Evolutionary conservation across 2,888 invertebrate species (phyloP).

Genomic region (Stramonita haemastoma): DNA sequence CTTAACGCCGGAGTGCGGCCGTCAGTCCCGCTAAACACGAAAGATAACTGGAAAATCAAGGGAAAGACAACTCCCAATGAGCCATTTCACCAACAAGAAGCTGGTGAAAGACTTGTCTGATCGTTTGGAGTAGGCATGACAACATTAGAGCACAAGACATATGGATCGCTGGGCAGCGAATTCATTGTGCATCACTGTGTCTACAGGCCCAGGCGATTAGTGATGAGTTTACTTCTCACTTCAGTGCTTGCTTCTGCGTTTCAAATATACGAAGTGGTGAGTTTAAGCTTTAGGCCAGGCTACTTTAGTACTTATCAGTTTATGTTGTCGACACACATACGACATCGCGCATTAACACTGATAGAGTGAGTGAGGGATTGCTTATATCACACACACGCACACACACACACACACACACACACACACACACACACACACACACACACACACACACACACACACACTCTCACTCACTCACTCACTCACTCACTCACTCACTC

Average conservation of each 20-base stretch:
- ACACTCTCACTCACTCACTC: too few relatives aligned
- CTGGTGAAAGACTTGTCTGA: not conserved
- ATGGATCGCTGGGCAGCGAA: conserved; percentile 29
- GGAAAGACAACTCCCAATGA: not conserved
- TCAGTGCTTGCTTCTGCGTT: not conserved
- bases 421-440: not conserved
- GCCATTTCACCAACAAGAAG: not conserved
- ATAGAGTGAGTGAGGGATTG: too few relatives aligned
- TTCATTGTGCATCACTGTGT: conserved; percentile 32
- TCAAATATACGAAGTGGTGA: conserved; percentile 35
- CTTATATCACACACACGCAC: too few relatives aligned
- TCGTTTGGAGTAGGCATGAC: not conserved
- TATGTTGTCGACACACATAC: too few relatives aligned
- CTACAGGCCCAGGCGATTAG: conserved; percentile 20
- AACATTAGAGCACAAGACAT: conserved; percentile 24
- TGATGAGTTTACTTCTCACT: conserved; percentile 19
- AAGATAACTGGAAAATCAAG: not conserved
- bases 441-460: not conserved
- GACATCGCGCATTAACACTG: too few relatives aligned
- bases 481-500: too few relatives aligned
- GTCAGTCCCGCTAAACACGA: not conserved
- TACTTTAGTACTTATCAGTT: too few relatives aligned
- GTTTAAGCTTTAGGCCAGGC: too few relatives aligned
- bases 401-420: too few relatives aligned
- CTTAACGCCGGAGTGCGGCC: not conserved